phyloP scores from a whole-genome alignment of 2,797 vertebrate species.

The Sebastes oblongus region DNA sequence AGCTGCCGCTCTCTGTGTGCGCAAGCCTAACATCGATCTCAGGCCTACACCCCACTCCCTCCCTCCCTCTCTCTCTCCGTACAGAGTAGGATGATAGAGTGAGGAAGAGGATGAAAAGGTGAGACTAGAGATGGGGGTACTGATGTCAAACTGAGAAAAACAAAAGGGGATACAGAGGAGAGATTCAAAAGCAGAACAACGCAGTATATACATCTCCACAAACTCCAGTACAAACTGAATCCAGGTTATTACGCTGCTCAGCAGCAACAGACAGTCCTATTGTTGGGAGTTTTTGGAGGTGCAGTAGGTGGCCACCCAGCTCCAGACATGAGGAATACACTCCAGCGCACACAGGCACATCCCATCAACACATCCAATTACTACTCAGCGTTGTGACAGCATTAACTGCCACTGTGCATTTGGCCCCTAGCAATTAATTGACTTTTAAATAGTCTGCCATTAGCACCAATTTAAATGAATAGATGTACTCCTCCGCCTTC shows the following conservation, averaged over 20 bases:
- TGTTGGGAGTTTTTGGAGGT: constrained; percentile 21
- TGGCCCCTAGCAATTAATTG: constrained; percentile 74
- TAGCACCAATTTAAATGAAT: constrained; percentile 77
- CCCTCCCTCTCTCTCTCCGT: background rate
- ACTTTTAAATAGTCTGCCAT: constrained; percentile 79
- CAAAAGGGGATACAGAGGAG: constrained; percentile 6
- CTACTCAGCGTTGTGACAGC: constrained; percentile 68
- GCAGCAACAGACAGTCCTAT: background rate
- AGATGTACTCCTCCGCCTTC: constrained; percentile 65
- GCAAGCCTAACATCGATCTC: constrained; percentile 70
- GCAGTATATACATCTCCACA: background rate
- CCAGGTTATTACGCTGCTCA: background rate
- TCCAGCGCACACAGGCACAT: constrained; percentile 29
- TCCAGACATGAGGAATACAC: constrained; percentile 39
- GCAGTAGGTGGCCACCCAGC: constrained; percentile 40
- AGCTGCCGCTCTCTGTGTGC: constrained; percentile 71
- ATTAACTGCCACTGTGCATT: constrained; percentile 72
- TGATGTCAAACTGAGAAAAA: constrained; percentile 46
- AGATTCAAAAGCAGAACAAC: constrained; percentile 23
- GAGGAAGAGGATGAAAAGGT: constrained; percentile 47
- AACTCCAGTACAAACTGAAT: constrained; percentile 1
- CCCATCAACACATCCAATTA: constrained; percentile 69
- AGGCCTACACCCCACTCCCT: constrained; percentile 13
- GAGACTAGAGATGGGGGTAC: constrained; percentile 37
- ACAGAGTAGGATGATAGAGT: constrained; percentile 30